phyloP scores from a whole-genome alignment of 2,797 vertebrate genomes.

The Micrastur ruficollis region DNA sequence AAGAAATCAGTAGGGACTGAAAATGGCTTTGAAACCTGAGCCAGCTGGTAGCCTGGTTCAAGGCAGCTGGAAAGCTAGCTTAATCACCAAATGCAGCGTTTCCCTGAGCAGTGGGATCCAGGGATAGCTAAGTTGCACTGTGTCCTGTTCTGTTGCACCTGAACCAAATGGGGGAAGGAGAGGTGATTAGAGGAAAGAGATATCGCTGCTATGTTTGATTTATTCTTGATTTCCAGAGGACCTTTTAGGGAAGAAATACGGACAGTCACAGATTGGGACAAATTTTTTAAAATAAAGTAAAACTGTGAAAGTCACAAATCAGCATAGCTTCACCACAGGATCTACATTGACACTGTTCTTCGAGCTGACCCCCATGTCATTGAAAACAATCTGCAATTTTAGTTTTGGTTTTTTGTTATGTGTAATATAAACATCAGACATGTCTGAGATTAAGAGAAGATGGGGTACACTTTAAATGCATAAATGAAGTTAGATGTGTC shows the following conservation, averaged over 20 bases:
- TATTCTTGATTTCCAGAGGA: neutral
- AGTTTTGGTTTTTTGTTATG: rapidly evolving
- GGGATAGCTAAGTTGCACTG: neutral
- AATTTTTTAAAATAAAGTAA: neutral
- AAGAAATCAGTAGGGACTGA: neutral
- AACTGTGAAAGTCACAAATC: neutral
- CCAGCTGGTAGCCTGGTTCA: neutral
- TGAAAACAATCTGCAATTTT: neutral
- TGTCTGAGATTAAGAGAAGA: neutral
- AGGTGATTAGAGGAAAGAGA: neutral
- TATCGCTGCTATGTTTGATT: neutral
- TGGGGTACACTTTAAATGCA: neutral
- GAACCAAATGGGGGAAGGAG: neutral
- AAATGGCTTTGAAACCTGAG: neutral
- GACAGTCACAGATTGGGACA: neutral
- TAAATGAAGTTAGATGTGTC: neutral
- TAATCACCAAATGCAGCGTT: neutral
- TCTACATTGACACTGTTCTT: neutral
- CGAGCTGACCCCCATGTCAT: rapidly evolving
- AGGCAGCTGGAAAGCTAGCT: neutral
- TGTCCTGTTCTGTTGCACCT: neutral
- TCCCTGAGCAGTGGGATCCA: neutral
- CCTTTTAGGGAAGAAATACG: neutral
- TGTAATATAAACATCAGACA: neutral
- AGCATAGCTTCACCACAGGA: neutral